phyloP scores from a whole-genome alignment of 2,888 invertebrate species.

The Lacanobia oleracea region DNA sequence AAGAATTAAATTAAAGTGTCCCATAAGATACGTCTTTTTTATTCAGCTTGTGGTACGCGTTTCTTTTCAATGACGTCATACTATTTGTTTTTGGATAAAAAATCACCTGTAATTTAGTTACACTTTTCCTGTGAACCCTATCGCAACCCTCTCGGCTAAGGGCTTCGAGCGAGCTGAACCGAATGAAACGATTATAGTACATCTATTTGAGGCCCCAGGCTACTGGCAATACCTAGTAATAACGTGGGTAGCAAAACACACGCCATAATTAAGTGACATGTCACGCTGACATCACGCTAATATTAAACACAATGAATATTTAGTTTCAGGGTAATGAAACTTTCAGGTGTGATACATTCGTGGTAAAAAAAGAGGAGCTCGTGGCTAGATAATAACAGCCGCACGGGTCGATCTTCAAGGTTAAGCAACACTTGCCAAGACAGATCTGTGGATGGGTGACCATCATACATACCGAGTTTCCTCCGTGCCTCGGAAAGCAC shows the following conservation, averaged over 20 bases:
- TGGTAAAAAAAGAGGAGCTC: no score
- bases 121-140: slow-evolving; percentile 27
- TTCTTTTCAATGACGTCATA: slow-evolving; percentile 1
- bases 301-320: slow-evolving; percentile 19
- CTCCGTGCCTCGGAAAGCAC: no score
- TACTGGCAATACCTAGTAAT: slow-evolving; percentile 28
- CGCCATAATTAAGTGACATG: slow-evolving; percentile 55
- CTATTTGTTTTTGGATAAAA: slow-evolving; percentile 28
- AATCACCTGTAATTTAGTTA: slow-evolving; percentile 22
- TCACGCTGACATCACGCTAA: slow-evolving; percentile 52
- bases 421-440: no score
- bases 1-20: no score
- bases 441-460: no score
- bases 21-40: no score
- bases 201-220: slow-evolving; percentile 50
- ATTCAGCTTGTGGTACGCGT: no score
- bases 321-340: background rate
- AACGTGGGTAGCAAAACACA: slow-evolving; percentile 47
- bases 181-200: slow-evolving; percentile 56
- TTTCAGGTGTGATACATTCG: background rate
- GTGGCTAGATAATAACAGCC: no score
- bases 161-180: slow-evolving; percentile 48
- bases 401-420: no score
- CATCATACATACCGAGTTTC: no score
- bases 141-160: slow-evolving; percentile 42